Conservation (phyloP, 2,113 vertebrate genomes). For the Nothoprocta pentlandii region DNA sequence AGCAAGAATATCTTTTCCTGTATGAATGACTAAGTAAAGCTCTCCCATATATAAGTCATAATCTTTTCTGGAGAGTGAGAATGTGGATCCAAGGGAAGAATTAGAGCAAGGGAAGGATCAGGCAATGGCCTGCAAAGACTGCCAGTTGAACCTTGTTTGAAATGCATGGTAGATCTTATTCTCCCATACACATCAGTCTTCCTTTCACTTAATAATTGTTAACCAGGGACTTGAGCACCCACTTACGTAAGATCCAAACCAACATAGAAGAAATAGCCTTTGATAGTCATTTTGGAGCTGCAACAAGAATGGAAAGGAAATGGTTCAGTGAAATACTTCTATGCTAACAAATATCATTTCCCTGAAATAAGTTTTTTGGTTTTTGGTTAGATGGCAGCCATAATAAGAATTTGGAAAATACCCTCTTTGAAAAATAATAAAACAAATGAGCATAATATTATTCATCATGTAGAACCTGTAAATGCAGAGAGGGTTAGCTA, state of each 20-base stretch:
- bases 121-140: not conserved
- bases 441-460: rapidly evolving
- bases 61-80: not conserved
- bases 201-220: not conserved
- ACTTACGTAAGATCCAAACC: not conserved
- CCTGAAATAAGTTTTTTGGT: not conserved
- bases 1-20: not conserved
- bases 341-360: not conserved
- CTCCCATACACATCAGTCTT: not conserved
- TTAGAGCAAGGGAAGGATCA: not conserved
- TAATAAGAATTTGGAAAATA: not conserved
- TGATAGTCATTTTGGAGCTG: not conserved
- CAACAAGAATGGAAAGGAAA: not conserved
- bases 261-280: not conserved
- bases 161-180: not conserved
- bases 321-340: not conserved
- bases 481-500: not conserved
- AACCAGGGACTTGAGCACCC: not conserved
- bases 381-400: not conserved
- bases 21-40: not conserved
- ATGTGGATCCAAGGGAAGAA: not conserved
- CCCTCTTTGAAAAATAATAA: not conserved
- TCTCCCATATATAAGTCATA: not conserved
- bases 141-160: not conserved
- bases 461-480: not conserved